A percentile compares a stretch with the other conserved stretches of the same genome.
phyloP scores from a whole-genome alignment of 1,140 invertebrate species.

The Copidosoma floridanum region DNA sequence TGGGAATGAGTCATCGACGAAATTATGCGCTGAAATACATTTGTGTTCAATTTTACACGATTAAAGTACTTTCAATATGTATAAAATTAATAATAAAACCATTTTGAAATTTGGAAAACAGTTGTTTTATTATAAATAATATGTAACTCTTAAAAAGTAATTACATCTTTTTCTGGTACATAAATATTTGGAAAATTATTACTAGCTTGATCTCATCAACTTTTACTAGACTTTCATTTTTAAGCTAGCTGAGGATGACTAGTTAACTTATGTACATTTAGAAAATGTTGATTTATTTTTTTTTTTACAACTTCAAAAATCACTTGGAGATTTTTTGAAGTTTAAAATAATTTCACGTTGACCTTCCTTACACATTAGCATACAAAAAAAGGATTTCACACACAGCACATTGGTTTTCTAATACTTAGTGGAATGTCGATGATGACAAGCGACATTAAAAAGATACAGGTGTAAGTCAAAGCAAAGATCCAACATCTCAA shows the following conservation, averaged over 20 bases:
- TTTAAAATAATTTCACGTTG: conserved; percentile 10
- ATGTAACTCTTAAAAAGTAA: conserved; percentile 13
- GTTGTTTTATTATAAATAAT: conserved; percentile 13
- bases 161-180: background rate
- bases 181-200: too few species aligned
- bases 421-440: conserved; percentile 4
- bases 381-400: background rate
- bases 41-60: background rate
- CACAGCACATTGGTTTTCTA: background rate
- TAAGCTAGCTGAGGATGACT: background rate
- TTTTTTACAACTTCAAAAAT: background rate
- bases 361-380: background rate
- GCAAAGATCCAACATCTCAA: conserved; percentile 10
- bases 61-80: background rate
- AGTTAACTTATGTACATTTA: conserved; percentile 5
- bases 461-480: background rate
- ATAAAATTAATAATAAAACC: background rate
- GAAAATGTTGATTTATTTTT: too few species aligned
- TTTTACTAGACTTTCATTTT: background rate
- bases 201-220: background rate
- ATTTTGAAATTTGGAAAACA: background rate
- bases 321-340: background rate
- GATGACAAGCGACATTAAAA: conserved; percentile 1
- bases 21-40: background rate
- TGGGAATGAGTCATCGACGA: too few species aligned